phyloP scores from a whole-genome alignment of 2,888 invertebrate genomes.

The Andricus quercusramuli region DNA sequence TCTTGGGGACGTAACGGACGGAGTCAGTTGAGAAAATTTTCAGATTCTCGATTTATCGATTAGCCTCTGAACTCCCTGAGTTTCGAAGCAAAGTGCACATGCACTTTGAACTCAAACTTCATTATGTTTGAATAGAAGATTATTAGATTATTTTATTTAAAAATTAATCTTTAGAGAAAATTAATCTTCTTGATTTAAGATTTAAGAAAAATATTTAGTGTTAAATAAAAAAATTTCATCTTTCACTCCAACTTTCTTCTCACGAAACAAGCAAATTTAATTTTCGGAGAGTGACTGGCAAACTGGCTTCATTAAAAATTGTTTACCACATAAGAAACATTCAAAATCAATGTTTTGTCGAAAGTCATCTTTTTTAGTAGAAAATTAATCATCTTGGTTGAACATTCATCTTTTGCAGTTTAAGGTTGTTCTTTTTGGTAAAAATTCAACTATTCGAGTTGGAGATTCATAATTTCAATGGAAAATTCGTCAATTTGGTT shows the following conservation, averaged over 20 bases:
- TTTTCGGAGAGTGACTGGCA: not conserved
- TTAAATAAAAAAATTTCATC: not conserved
- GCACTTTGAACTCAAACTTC: not conserved
- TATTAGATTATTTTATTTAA: too few species aligned
- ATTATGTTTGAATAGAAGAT: too few species aligned
- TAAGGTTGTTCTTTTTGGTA: too few species aligned
- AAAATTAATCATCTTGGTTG: too few species aligned
- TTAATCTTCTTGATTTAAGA: not conserved
- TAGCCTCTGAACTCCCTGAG: not conserved
- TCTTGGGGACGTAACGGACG: conserved; percentile 34
- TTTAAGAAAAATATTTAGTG: not conserved
- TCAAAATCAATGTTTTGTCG: not conserved
- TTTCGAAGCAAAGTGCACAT: not conserved
- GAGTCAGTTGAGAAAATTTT: conserved; percentile 24
- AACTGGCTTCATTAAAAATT: not conserved
- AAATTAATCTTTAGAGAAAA: too few species aligned
- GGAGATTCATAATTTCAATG: too few species aligned
- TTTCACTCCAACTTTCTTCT: not conserved
- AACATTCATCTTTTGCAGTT: too few species aligned
- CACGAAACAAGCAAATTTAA: not conserved
- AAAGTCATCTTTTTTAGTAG: too few species aligned
- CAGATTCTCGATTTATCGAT: conserved; percentile 35
- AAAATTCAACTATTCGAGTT: too few species aligned
- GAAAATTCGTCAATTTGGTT: too few species aligned
- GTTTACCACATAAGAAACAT: not conserved